Percentiles rank a stretch among this genome's conserved stretches.
phyloP scores from a whole-genome alignment of 2,797 vertebrate species.

The Gorsachius magnificus region DNA sequence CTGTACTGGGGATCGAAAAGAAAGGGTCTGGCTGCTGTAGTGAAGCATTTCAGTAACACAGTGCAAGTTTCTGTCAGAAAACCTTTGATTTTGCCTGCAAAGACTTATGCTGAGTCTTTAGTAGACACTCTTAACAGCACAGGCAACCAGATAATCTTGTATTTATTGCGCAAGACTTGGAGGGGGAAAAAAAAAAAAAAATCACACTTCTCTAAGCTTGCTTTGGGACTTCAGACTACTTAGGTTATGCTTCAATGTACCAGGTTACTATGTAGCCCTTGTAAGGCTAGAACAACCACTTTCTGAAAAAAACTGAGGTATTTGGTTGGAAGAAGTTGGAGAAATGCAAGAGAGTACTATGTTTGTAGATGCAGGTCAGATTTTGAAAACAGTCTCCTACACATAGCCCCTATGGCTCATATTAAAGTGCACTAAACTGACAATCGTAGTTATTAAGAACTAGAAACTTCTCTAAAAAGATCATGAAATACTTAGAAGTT shows the following conservation, averaged over 20 bases:
- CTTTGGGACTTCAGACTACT: neutral
- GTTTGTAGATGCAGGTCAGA: neutral
- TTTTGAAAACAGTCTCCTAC: neutral
- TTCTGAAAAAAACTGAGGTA: neutral
- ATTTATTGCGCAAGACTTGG: neutral
- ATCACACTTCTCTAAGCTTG: neutral
- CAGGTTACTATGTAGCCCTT: neutral
- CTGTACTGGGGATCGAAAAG: neutral
- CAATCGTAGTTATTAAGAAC: neutral
- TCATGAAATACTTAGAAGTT: neutral
- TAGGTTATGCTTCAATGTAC: neutral
- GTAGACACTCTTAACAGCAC: neutral
- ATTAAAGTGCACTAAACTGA: neutral
- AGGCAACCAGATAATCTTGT: neutral
- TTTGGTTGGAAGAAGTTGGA: neutral
- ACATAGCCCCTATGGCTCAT: neutral
- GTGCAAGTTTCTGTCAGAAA: neutral
- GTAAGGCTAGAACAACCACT: neutral
- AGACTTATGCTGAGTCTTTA: neutral
- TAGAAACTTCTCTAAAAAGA: neutral
- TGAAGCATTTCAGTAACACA: neutral
- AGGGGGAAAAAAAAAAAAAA: neutral
- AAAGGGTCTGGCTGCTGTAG: neutral
- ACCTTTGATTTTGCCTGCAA: neutral
- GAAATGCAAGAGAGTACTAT: neutral